Percentiles rank a stretch among this genome's conserved stretches.
phyloP scores from a whole-genome alignment of 2,888 invertebrate genomes.

The Maniola hyperantus region DNA sequence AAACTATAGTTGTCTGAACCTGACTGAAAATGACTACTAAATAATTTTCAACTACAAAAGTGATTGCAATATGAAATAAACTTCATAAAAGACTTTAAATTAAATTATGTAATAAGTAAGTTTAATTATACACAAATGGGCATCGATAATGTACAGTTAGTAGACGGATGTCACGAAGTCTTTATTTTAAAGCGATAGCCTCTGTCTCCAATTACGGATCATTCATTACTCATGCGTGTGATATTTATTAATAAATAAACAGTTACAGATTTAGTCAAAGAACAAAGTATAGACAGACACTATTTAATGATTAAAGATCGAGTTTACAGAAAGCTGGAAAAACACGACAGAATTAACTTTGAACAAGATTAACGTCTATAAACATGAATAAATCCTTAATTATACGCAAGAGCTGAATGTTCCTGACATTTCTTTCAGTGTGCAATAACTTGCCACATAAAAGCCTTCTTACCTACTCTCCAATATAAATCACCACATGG shows the following conservation, averaged over 20 bases:
- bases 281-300: slow-evolving; percentile 23
- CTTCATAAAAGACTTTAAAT: background rate
- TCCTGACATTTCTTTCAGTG: slow-evolving; percentile 17
- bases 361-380: background rate
- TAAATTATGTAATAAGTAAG: background rate
- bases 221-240: slow-evolving; percentile 74
- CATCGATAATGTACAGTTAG: slow-evolving; percentile 57
- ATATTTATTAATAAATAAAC: slow-evolving; percentile 70
- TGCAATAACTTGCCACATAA: slow-evolving; percentile 8
- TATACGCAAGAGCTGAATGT: slow-evolving; percentile 11
- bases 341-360: background rate
- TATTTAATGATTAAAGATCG: slow-evolving; percentile 17
- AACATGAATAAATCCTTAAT: slow-evolving; percentile 2
- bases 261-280: slow-evolving; percentile 35
- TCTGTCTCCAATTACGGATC: slow-evolving; percentile 74
- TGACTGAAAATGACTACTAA: background rate
- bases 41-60: too few relatives aligned
- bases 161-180: slow-evolving; percentile 76
- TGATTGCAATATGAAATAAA: background rate
- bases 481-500: slow-evolving; percentile 28
- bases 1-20: background rate
- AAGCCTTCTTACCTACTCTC: slow-evolving; percentile 17
- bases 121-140: background rate
- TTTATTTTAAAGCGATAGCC: slow-evolving; percentile 72
- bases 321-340: background rate